Evolutionary conservation across 2,113 vertebrate species (phyloP).

Genomic region (Ondatra zibethicus): DNA sequence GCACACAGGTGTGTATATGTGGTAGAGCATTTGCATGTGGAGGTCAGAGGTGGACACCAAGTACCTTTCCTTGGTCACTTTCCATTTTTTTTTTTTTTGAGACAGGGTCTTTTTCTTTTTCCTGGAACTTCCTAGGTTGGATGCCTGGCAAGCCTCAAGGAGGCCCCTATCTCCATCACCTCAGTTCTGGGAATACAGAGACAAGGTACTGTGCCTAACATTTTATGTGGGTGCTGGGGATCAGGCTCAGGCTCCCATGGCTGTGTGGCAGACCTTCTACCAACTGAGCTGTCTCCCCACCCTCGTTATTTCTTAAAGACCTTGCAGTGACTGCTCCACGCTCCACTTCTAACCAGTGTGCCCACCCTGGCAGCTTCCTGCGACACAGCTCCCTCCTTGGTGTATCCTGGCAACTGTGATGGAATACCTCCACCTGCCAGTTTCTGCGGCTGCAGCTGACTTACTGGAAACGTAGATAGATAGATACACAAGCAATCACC

Average conservation of each 20-base stretch:
- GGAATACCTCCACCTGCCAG: fast-evolving
- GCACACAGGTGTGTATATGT: no score
- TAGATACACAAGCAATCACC: neutral
- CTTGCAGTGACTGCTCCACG: no score
- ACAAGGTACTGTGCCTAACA: neutral
- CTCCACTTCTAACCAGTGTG: neutral
- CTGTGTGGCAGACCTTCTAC: neutral
- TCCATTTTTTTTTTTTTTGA: neutral
- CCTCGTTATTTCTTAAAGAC: neutral
- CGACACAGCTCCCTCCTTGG: neutral
- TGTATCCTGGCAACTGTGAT: fast-evolving
- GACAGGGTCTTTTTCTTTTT: neutral
- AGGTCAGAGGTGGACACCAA: neutral
- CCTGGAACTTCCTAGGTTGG: neutral
- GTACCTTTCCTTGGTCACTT: neutral
- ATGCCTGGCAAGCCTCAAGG: neutral
- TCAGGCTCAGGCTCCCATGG: neutral
- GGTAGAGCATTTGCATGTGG: no score
- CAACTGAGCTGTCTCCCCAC: neutral
- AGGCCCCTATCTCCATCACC: neutral
- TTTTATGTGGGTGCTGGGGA: neutral
- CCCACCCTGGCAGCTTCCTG: neutral
- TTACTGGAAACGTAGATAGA: fast-evolving
- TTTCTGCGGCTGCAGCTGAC: neutral
- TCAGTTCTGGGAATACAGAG: neutral